Conservation (phyloP, 2,113 vertebrate species). For the Fregata magnificens region DNA sequence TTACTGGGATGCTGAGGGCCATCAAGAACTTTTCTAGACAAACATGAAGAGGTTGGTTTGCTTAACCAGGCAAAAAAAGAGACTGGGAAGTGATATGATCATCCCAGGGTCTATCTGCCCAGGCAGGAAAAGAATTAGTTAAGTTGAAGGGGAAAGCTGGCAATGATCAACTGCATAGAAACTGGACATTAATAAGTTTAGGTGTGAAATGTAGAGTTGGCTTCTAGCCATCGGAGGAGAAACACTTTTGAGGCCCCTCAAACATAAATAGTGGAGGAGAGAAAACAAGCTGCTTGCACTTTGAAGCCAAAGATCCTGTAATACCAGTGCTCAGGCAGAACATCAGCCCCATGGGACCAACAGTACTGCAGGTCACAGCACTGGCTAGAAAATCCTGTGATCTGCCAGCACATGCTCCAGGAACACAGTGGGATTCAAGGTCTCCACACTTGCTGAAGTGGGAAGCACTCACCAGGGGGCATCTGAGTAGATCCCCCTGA, state of each 20-base stretch:
- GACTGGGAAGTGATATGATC: neutral
- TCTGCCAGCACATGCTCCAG: neutral
- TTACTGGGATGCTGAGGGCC: neutral
- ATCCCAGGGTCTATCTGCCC: neutral
- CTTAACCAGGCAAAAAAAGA: neutral
- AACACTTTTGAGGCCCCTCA: neutral
- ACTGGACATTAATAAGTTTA: neutral
- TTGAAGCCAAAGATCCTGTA: neutral
- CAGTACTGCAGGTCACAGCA: neutral
- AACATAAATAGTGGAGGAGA: neutral
- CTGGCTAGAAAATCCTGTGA: neutral
- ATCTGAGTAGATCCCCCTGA: neutral
- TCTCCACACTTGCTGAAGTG: neutral
- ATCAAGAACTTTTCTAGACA: neutral
- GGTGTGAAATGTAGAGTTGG: neutral
- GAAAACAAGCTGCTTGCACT: neutral
- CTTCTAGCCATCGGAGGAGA: neutral
- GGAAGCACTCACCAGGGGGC: neutral
- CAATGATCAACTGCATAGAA: neutral
- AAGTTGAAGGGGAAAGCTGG: neutral
- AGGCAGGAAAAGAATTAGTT: neutral
- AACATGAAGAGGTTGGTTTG: neutral
- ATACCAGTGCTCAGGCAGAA: neutral
- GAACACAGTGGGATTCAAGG: neutral
- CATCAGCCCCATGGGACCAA: neutral